Percentiles rank a stretch among this genome's conserved stretches.
Evolutionary conservation across 2,888 invertebrate species (phyloP).

Genomic region (Deilephila elpenor): DNA sequence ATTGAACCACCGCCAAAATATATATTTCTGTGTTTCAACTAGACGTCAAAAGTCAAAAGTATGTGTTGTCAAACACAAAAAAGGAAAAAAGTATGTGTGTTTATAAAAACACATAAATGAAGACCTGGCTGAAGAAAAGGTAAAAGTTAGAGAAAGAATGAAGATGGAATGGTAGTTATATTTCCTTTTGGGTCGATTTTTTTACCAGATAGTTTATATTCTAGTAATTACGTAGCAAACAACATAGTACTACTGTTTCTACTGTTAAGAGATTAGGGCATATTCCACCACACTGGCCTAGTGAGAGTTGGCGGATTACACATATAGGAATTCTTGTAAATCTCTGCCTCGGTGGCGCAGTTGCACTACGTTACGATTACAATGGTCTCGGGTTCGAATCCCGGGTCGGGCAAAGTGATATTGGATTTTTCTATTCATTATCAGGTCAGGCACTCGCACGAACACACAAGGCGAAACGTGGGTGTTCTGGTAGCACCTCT

Average conservation of each 20-base stretch:
- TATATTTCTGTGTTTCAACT: constrained; percentile 50
- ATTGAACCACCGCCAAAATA: constrained; percentile 41
- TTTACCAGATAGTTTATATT: too few relatives aligned
- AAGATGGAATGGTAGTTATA: background rate
- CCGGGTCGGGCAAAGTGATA: too few relatives aligned
- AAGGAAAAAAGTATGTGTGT: too few relatives aligned
- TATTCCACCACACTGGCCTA: background rate
- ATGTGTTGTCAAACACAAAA: background rate
- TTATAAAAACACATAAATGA: background rate
- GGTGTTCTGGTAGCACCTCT: too few relatives aligned
- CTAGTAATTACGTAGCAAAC: too few relatives aligned
- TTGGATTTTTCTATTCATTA: too few relatives aligned
- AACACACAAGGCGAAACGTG: too few relatives aligned
- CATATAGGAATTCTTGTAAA: background rate
- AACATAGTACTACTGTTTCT: background rate
- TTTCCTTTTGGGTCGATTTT: background rate
- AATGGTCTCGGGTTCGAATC: too few relatives aligned
- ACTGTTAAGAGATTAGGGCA: background rate
- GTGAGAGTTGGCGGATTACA: background rate
- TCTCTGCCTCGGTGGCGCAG: background rate
- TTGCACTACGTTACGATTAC: too few relatives aligned
- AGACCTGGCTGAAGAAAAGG: background rate
- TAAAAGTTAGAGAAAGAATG: background rate
- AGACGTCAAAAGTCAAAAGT: constrained; percentile 40
- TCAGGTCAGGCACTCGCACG: too few relatives aligned